These are phyloP conservation scores for Patella depressa DNA, from an alignment of 2,888 invertebrate genomes.

Conservation along the genomic window DNA sequence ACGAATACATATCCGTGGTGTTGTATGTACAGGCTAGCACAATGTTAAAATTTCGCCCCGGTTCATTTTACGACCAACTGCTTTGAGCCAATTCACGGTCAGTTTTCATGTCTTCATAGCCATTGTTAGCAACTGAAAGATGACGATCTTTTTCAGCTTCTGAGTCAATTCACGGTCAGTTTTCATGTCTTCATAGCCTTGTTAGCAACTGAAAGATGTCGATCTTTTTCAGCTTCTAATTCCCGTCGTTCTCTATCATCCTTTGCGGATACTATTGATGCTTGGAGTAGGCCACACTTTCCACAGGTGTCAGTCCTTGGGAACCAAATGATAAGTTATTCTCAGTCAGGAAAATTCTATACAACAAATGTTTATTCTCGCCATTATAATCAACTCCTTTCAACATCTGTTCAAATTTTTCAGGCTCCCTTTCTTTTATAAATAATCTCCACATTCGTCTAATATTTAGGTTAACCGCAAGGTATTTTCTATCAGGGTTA, in stretches of 20 bases:
- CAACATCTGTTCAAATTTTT: background rate
- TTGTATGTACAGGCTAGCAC: background rate
- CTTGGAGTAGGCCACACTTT: background rate
- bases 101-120: background rate
- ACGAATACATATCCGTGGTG: background rate
- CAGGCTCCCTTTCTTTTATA: background rate
- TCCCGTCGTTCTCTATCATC: background rate
- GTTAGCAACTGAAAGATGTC: background rate
- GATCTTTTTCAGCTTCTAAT: background rate
- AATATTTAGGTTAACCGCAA: background rate
- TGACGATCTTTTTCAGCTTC: background rate
- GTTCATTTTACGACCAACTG: background rate
- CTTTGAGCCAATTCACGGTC: background rate
- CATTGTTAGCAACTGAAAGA: background rate
- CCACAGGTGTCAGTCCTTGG: background rate
- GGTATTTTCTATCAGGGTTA: background rate
- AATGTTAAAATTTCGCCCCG: background rate
- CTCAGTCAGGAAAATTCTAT: background rate
- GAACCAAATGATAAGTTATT: background rate
- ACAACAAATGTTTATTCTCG: background rate
- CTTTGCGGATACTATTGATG: background rate
- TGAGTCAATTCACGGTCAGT: background rate
- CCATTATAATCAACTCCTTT: background rate
- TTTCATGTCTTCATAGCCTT: background rate
- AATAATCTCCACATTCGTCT: constrained; percentile 5